phyloP scores from a whole-genome alignment of 2,888 invertebrate species.

The Emmelina monodactyla region DNA sequence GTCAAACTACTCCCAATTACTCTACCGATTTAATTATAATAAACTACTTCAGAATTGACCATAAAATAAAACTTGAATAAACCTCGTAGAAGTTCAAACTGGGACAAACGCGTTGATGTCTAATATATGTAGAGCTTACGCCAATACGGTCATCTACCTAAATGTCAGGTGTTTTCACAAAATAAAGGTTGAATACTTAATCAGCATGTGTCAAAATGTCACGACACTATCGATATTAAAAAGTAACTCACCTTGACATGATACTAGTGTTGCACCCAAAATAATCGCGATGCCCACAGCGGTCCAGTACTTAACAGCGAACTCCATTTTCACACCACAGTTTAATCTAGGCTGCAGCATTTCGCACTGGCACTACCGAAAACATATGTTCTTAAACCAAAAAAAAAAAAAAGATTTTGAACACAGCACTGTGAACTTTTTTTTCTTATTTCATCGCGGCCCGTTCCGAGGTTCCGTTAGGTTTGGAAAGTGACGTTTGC shows the following conservation, averaged over 20 bases:
- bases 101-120: too few species aligned
- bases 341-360: conserved; percentile 55
- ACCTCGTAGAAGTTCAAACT: too few species aligned
- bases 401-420: conserved; percentile 13
- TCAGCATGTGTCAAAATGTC: too few species aligned
- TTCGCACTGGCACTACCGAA: conserved; percentile 33
- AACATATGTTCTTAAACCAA: conserved; percentile 15
- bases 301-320: conserved; percentile 22
- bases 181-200: too few species aligned
- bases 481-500: not conserved
- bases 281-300: conserved; percentile 26
- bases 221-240: conserved; percentile 13
- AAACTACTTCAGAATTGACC: too few species aligned
- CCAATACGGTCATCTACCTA: too few species aligned
- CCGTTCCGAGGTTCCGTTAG: not conserved
- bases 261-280: conserved; percentile 28
- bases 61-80: too few species aligned
- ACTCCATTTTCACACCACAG: conserved; percentile 30
- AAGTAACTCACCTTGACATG: conserved; percentile 51
- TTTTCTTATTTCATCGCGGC: conserved; percentile 1
- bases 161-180: too few species aligned
- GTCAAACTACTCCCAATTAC: too few species aligned
- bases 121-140: too few species aligned
- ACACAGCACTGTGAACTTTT: not conserved
- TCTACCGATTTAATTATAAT: too few species aligned